Base-by-base conservation (phyloP, 2,888 invertebrate genomes). In the Agrochola lota region DNA sequence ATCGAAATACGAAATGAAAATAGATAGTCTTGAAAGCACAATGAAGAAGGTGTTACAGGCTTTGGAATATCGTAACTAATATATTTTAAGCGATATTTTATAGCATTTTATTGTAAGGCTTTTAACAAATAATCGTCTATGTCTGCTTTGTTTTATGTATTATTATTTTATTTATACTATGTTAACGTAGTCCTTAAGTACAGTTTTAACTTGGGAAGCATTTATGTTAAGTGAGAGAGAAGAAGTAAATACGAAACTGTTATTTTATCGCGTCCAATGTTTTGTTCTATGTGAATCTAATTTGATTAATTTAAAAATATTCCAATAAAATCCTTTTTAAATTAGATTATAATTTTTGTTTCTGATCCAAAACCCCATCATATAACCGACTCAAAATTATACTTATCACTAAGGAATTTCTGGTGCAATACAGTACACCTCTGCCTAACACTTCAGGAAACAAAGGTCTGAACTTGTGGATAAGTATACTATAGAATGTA, bases 1-100 rank as follows among this genome's bases (percentile, higher is more conserved):
- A 59, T 85, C 89, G 30, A 87, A 91, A 77, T 94, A 93, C 79
- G 94, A 95, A 85, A 89, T 81, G 20, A 95, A 95, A 91, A 93
- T 97, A 69, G 94, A 94, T n/a, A 92, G 89, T 71, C 90, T 96
- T 72, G 95, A 96, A 86, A 92, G 74, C 55, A 92, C 91, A 8
- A 81, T 96, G 73, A 94, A 94, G 80, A 95, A 94, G 81, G 90
- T 95, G n/a, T 86, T 95, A 75, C 93, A 94, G 60, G 89, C 91
- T 72, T 81, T 95, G 59, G 92, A 94, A 85, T 83, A 88, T 57
- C 91, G 87, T 81, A 91, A 91, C 69, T 92, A 91, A 83, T 91
- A 62, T 91, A 77, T 77, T 77, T 74, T 76, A 81, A 57, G 70
- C 40, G 40, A 78, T 72, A 64, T 60, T 79, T 67, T 69, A 55